Evolutionary conservation across 2,888 invertebrate genomes (phyloP).

Genomic region (Digitonthophagus gazella): DNA sequence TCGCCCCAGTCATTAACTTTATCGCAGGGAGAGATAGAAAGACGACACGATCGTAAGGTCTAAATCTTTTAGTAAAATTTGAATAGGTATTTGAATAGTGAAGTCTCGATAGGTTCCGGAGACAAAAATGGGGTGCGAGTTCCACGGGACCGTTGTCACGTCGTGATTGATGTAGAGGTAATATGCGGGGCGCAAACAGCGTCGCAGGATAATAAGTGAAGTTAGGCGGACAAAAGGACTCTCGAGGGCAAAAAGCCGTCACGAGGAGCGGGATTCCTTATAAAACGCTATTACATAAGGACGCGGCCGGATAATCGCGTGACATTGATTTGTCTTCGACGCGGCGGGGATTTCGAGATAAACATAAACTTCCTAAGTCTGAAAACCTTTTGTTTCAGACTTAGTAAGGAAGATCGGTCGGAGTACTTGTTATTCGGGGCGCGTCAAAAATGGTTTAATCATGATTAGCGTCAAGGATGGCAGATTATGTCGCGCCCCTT

Average conservation of each 20-base stretch:
- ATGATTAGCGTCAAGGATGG: neutral
- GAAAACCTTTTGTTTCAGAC: neutral
- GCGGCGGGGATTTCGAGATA: conserved; percentile 6
- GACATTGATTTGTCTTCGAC: conserved; percentile 3
- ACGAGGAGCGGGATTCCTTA: conserved; percentile 1
- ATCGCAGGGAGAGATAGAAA: too few species aligned
- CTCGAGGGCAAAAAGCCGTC: conserved; percentile 4
- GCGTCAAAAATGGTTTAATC: neutral
- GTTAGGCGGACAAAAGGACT: neutral
- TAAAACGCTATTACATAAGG: conserved; percentile 3
- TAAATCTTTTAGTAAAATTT: neutral
- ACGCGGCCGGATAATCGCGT: neutral
- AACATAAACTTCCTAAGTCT: neutral
- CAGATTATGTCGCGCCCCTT: neutral
- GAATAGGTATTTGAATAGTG: neutral
- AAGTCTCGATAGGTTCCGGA: neutral
- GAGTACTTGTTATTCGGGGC: neutral
- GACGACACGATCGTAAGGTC: too few species aligned
- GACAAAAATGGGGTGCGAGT: conserved; percentile 21
- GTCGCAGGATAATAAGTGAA: conserved; percentile 27
- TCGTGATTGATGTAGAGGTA: conserved; percentile 29
- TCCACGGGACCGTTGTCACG: conserved; percentile 25
- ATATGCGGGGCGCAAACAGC: conserved; percentile 7
- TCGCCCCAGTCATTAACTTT: too few species aligned
- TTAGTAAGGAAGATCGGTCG: neutral